phyloP scores from a whole-genome alignment of 2,888 invertebrate species.

The Lomographa bimaculata region DNA sequence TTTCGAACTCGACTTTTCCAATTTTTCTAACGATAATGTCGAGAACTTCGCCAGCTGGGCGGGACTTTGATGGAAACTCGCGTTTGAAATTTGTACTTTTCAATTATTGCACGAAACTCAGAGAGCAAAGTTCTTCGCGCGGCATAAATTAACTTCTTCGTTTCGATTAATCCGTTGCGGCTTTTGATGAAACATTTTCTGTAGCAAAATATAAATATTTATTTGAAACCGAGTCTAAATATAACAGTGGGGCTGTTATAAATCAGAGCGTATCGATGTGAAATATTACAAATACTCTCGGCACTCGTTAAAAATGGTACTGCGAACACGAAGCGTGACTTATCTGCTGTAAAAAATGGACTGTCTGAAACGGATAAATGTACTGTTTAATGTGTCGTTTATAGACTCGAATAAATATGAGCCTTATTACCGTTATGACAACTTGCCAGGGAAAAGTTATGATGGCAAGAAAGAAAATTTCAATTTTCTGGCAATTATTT shows the following conservation, averaged over 20 bases:
- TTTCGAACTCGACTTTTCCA: conserved; percentile 48
- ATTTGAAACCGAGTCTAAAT: conserved; percentile 39
- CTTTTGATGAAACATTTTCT: conserved; percentile 47
- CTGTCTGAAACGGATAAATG: conserved; percentile 39
- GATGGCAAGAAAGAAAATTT: too few relatives aligned
- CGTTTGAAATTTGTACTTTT: conserved; percentile 61
- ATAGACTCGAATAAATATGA: conserved; percentile 14
- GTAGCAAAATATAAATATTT: conserved; percentile 41
- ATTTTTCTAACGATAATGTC: conserved; percentile 61
- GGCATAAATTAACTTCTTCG: conserved; percentile 60
- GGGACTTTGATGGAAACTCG: conserved; percentile 41
- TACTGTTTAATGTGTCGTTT: conserved; percentile 18
- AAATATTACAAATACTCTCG: conserved; percentile 49
- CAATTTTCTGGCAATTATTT: not conserved
- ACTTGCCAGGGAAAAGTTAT: conserved; percentile 10
- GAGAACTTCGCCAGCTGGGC: conserved; percentile 50
- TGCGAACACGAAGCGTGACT: conserved; percentile 46
- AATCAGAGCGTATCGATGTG: conserved; percentile 54
- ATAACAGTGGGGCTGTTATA: conserved; percentile 45
- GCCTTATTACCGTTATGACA: conserved; percentile 9
- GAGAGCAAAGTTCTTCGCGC: conserved; percentile 52
- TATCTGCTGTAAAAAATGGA: conserved; percentile 49
- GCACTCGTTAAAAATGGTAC: conserved; percentile 49
- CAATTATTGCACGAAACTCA: conserved; percentile 56
- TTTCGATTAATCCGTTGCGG: conserved; percentile 52